Evolutionary conservation across 1,140 invertebrate species (phyloP).

Genomic region (Ctenoplectra terminalis): DNA sequence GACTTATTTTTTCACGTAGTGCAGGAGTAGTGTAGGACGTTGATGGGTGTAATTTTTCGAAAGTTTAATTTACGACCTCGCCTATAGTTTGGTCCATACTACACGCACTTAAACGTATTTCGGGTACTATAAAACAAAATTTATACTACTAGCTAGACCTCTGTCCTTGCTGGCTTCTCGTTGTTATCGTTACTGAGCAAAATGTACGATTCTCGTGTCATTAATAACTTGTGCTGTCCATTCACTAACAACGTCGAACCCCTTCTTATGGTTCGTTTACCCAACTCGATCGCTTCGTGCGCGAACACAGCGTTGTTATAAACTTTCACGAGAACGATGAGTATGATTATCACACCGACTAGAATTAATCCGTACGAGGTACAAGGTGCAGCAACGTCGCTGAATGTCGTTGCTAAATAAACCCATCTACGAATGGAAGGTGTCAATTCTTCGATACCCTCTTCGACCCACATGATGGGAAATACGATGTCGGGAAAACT

Average conservation of each 20-base stretch:
- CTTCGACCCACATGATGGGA: slow-evolving; percentile 94
- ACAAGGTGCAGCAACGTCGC: slow-evolving; percentile 86
- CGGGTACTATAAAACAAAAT: neutral
- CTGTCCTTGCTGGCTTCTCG: slow-evolving; percentile 50
- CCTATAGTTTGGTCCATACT: too few species aligned
- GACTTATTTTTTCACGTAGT: too few species aligned
- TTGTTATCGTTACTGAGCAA: slow-evolving; percentile 80
- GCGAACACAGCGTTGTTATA: slow-evolving; percentile 90
- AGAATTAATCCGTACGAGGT: slow-evolving; percentile 89
- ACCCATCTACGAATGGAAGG: slow-evolving; percentile 90
- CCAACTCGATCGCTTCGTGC: slow-evolving; percentile 90
- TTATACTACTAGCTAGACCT: slow-evolving; percentile 10
- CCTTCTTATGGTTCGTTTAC: slow-evolving; percentile 87
- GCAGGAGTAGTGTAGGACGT: too few species aligned
- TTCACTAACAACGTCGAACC: slow-evolving; percentile 88
- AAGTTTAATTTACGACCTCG: too few species aligned
- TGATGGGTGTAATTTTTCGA: too few species aligned
- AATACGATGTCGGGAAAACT: slow-evolving; percentile 92
- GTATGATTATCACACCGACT: slow-evolving; percentile 86
- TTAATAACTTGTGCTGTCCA: slow-evolving; percentile 86
- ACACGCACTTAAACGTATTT: neutral
- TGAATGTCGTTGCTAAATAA: slow-evolving; percentile 90
- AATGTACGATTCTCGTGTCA: slow-evolving; percentile 85
- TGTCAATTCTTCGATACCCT: slow-evolving; percentile 92
- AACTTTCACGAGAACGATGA: slow-evolving; percentile 87